A percentile compares a stretch with the other conserved stretches of the same genome.
These are phyloP conservation scores for Nymphalis urticae DNA, from an alignment of 2,888 invertebrate genomes.

Conservation along the genomic window DNA sequence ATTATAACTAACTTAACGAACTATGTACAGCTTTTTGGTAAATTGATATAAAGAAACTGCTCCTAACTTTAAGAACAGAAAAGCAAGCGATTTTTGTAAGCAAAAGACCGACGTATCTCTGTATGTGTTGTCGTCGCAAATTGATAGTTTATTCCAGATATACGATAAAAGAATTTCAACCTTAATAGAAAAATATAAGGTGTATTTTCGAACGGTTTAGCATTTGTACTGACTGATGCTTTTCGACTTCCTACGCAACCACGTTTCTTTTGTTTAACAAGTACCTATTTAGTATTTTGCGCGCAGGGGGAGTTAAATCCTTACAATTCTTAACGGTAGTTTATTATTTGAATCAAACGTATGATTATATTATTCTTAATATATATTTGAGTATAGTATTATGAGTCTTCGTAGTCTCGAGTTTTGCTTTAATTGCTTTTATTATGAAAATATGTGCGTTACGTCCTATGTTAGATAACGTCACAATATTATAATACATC, in stretches of 20 bases:
- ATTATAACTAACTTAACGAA: conserved; percentile 25
- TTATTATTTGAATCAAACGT: neutral
- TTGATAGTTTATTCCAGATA: conserved; percentile 5
- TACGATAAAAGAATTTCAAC: neutral
- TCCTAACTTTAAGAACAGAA: conserved; percentile 20
- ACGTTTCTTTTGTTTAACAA: conserved; percentile 6
- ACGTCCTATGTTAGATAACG: conserved; percentile 1
- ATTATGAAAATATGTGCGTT: conserved; percentile 3
- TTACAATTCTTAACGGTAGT: neutral
- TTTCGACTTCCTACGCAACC: conserved; percentile 15
- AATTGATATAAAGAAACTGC: conserved; percentile 30
- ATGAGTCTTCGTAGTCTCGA: neutral
- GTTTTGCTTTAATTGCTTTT: neutral
- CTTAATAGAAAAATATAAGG: neutral
- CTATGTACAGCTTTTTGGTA: conserved; percentile 37
- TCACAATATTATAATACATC: conserved; percentile 5
- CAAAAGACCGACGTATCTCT: conserved; percentile 25
- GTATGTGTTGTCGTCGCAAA: conserved; percentile 15
- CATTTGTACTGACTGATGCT: neutral
- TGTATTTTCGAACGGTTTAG: neutral
- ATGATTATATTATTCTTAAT: neutral
- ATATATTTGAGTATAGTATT: neutral
- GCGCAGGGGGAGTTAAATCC: conserved; percentile 6
- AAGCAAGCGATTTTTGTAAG: conserved; percentile 10
- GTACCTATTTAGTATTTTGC: conserved; percentile 13